Base-by-base conservation (phyloP, 2,888 invertebrate genomes). In the Calliopum simillimum region DNA sequence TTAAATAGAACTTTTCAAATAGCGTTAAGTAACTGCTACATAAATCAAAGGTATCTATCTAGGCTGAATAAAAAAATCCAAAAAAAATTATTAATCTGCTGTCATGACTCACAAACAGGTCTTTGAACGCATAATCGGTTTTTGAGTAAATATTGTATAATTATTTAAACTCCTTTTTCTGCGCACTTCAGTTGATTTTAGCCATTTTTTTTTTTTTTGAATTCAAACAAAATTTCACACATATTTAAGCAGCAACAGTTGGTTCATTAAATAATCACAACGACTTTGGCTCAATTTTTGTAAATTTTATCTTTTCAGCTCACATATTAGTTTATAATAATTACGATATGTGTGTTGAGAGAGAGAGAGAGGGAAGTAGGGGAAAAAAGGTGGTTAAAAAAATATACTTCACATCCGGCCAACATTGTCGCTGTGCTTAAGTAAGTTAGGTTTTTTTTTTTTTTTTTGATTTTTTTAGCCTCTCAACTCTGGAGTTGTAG, bases 321-420 rank as follows among this genome's bases (percentile, higher is more conserved):
- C 12, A 56, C 71, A 64, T 58, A 71, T 68, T 69, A 62, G 69
- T 66, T 66, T 62, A 55, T 69, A 62, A 66, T 62, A 71, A 66
- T 69, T 55, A 66, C 33, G 33, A 33, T 33, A 33, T 33, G 33
- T 64, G 25, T 56, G 51, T 23, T 55, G 53, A 64, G 66, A 71
- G 55, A 66, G 13, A 63, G 49, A 53, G 41, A 4, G 53, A 64
- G 66, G 69, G 55, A 66, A n/a, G 63, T 59, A 53, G 41, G 11
- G 13, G 47, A 62, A 25, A 67, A 46, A 63, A 23, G 43, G n/a
- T 25, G 43, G 53, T 56, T 69, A 73, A 51, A 58, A 59, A 72
- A 73, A 77, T 81, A 80, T 79, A 80, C 77, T 79, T 82, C 81
- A 81, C 82, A 82, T 81, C 80, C 80, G 80, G 82, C 78, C 80